Evolutionary conservation across 2,113 vertebrate genomes (phyloP), one percentile per base, ranked within the genome.

Genomic region (Hoplias malabaricus): DNA sequence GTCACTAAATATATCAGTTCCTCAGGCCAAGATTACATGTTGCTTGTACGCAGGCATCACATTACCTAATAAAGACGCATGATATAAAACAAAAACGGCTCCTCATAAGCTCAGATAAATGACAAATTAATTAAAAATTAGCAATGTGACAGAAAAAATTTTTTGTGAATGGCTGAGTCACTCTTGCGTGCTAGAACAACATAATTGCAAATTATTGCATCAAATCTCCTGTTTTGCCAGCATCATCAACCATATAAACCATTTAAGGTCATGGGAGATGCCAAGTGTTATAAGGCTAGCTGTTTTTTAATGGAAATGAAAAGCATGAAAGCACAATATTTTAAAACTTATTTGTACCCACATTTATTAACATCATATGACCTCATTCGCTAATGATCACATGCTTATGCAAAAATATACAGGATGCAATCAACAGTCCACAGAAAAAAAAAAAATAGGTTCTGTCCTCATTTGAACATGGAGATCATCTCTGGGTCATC

Each of bases 1-100:
- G 86, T 82, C 82, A 90, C 90, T 85, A 88, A 87, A 89, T 79
- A 77, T 77, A 74, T 88, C 89, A 89, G 81, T 80, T 91, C 90
- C 92, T 86, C 70, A 82, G 88, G 89, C 89, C 88, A 90, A 87
- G 92, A 93, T 93, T 92, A 92, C 86, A 83, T 84, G 84, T 90
- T 90, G 90, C 61, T 87, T 91, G 80, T 73, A 78, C 36, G 4
- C 83, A 85, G 84, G 86, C 85, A 86, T 87, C 36, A 82, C 84
- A 90, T 92, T 91, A 91, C 77, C 3, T 82, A 86, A 93, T 88
- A 92, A 92, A 90, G 87, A 84, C 74, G 71, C 78, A 88, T 83
- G 40, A 74, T 69, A 63, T 65, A 87, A 82, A 86, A 84, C 78
- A 67, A 76, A 78, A 90, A 90, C 89, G 86, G 88, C 86, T 69